Evolutionary conservation across 2,797 vertebrate species (phyloP).

Genomic region (Tolypeutes matacus): DNA sequence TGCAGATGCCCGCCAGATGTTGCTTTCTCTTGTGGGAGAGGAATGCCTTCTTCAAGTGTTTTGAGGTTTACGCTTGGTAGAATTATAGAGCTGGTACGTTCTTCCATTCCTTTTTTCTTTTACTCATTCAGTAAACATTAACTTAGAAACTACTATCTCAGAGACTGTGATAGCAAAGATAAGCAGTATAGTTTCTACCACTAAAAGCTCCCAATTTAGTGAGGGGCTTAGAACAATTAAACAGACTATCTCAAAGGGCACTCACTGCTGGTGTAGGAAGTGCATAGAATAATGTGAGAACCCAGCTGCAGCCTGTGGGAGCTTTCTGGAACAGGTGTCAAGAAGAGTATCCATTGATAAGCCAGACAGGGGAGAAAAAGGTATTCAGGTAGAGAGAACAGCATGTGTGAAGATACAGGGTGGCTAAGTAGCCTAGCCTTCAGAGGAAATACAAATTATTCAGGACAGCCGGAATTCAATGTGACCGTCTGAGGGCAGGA

Average conservation of each 20-base stretch:
- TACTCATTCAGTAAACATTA: constrained; percentile 36
- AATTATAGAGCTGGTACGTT: neutral
- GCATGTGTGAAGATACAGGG: neutral
- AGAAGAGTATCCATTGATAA: neutral
- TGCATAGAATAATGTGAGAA: neutral
- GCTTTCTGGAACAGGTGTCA: neutral
- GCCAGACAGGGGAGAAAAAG: neutral
- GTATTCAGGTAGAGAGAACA: neutral
- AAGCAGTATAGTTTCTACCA: neutral
- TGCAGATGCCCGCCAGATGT: constrained; percentile 66
- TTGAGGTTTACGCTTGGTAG: constrained; percentile 2
- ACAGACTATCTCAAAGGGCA: neutral
- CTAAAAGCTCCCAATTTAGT: neutral
- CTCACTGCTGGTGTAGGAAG: neutral
- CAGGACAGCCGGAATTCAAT: neutral
- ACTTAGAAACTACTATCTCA: constrained; percentile 50
- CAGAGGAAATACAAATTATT: neutral
- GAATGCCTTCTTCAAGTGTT: neutral
- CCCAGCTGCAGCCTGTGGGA: neutral
- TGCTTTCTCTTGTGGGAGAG: constrained; percentile 24
- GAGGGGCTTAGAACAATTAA: neutral
- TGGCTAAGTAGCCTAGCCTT: neutral
- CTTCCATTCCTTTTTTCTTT: neutral
- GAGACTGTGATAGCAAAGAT: neutral
- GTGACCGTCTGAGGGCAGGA: neutral